phyloP scores from a whole-genome alignment of 1,140 invertebrate species.

The Ceratina calcarata region DNA sequence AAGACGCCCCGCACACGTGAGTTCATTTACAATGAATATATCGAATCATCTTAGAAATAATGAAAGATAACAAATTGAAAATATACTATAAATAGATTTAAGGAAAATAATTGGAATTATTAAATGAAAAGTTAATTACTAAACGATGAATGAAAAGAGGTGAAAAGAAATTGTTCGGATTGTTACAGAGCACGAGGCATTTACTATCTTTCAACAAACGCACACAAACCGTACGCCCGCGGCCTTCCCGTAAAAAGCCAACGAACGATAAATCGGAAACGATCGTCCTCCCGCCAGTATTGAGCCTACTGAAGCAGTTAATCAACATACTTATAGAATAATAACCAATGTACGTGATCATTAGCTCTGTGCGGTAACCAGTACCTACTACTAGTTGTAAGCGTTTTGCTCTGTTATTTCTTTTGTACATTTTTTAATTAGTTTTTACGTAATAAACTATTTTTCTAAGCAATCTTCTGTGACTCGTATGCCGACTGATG shows the following conservation, averaged over 20 bases:
- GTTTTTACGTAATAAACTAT: constrained; percentile 34
- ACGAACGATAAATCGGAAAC: constrained; percentile 76
- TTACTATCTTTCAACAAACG: constrained; percentile 92
- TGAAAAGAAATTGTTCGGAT: not conserved
- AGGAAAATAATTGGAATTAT: not conserved
- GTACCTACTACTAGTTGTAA: not conserved
- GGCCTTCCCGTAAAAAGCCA: constrained; percentile 87
- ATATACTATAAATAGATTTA: no score
- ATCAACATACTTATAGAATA: constrained; percentile 80
- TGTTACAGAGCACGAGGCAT: constrained; percentile 86
- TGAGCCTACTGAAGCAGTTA: constrained; percentile 78
- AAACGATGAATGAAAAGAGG: not conserved
- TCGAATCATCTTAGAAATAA: not conserved
- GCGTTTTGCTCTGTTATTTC: constrained; percentile 38
- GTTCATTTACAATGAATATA: constrained; percentile 60
- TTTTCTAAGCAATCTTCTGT: constrained; percentile 20
- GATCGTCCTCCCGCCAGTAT: constrained; percentile 80
- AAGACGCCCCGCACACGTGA: constrained; percentile 88
- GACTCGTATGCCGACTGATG: not conserved
- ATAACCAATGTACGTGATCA: constrained; percentile 12
- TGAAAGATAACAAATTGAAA: not conserved
- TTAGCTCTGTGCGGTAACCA: not conserved
- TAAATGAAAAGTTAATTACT: not conserved
- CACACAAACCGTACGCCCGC: constrained; percentile 89
- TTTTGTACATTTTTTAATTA: constrained; percentile 52